Base-by-base conservation (phyloP, 2,113 vertebrate genomes). In the Balaenoptera acutorostrata region DNA sequence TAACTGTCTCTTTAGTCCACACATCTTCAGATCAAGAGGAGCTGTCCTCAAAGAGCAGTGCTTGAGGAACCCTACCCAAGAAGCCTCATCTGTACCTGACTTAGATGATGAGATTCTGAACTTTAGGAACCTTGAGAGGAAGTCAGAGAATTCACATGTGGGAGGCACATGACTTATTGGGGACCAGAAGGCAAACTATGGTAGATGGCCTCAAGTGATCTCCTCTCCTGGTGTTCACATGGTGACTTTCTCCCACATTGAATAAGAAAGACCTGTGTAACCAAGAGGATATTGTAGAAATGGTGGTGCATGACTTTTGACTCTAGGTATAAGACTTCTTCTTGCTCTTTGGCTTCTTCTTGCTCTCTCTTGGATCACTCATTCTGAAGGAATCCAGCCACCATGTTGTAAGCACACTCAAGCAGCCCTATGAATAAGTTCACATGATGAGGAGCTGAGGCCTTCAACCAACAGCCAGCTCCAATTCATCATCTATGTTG, bases 401-500 rank as follows among this genome's bases (percentile, higher is more conserved):
- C 55, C 29, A 31, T 3, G 36, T 6, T 64, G 25, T 64, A 6
- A 95, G 23, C 12, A 83, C 36, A n/a, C 1, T 7, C 57, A 33
- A 36, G 71, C 25, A 39, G 44, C 68, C 20, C 31, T 21, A 1
- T 4, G 29, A 39, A 9, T 20, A 33, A 15, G 49, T 23, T 33
- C 49, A 15, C 5, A 1, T 0, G 20, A 59, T 14, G 36, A 72
- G 68, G 25, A 39, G 9, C 14, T 15, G 27, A 83, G 29, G n/a
- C 49, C 15, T 17, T 55, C 57, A 52, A 29, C 85, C 52, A 27
- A 61, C 14, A 17, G 39, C 39, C 77, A 75, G 39, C 39, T 33
- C 55, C 49, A 15, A 1, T 1, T 5, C 57, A 2, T 36, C 39
- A 4, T 33, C 18, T 0, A 10, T 4, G 1, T 13, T 8, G 5